Base-by-base conservation (phyloP, 2,113 vertebrate species). In the Ceuthmochares aereus region DNA sequence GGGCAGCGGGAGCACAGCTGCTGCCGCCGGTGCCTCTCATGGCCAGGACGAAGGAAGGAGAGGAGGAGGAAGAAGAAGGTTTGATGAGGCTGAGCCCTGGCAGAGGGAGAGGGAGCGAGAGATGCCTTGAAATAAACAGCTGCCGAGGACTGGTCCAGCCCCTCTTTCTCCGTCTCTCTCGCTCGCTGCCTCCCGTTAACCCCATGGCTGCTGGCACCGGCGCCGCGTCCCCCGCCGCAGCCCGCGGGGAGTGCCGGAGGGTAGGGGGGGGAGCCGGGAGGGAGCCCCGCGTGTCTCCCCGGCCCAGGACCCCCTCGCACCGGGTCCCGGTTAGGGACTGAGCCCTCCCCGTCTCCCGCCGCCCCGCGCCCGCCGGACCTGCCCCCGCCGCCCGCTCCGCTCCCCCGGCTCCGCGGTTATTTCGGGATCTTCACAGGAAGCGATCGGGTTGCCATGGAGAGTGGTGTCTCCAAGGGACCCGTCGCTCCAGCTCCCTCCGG, bases 1-100 rank as follows among this genome's bases (percentile, higher is more conserved):
- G 59, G 90, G 63, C 95, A 49, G n/a, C 56, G 81, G 84, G 58
- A 63, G 83, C 77, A 66, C 66, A 74, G 89, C 84, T 87, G 81
- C 94, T 54, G 89, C 90, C 72, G 94, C 97, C 96, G 96, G 94
- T 97, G 91, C 94, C 97, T 97, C 96, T 89, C 94, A 94, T 96
- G 98, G 96, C 98, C 96, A 83, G 93, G 93, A 95, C 94, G 93
- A 95, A 95, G 89, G 91, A 94, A 94, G 89, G 64, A 84, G 79
- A 92, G 90, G 85, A 91, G 10, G 73, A 52, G 81, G 82, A 93
- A 83, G 92, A 93, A 83, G 92, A 95, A 87, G 92, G 81, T 76
- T 94, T 67, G 90, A 49, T 58, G 89, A 91, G 91, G 87, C 91
- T 88, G 77, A 88, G 95, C 93, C 90, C 81, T 85, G 87, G 94